Conservation (phyloP, 2,113 vertebrate genomes). For the Microcebus murinus region DNA sequence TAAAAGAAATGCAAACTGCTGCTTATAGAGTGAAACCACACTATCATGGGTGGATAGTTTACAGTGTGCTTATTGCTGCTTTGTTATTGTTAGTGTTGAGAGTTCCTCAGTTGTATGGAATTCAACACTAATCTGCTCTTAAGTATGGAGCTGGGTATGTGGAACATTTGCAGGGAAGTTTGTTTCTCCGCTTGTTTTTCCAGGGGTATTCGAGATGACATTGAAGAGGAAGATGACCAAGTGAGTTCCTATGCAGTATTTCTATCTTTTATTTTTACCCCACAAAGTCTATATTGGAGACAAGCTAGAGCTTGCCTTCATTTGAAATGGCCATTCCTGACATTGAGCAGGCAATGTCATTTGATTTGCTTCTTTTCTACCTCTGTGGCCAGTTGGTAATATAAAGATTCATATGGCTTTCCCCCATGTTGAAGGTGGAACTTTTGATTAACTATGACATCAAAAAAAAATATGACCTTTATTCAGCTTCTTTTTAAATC, state of each 20-base stretch:
- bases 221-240: slow-evolving; percentile 99
- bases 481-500: slow-evolving; percentile 49
- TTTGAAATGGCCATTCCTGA: slow-evolving; percentile 62
- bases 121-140: slow-evolving; percentile 83
- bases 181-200: slow-evolving; percentile 99
- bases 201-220: slow-evolving; percentile 99
- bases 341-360: slow-evolving; percentile 66
- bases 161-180: slow-evolving; percentile 99
- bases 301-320: slow-evolving; percentile 72
- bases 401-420: slow-evolving; percentile 60
- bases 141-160: slow-evolving; percentile 90
- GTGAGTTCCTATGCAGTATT: slow-evolving; percentile 97
- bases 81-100: slow-evolving; percentile 83
- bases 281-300: slow-evolving; percentile 62
- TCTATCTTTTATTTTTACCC: slow-evolving; percentile 86
- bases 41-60: slow-evolving; percentile 78
- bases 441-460: slow-evolving; percentile 57
- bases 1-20: slow-evolving; percentile 73
- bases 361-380: slow-evolving; percentile 66
- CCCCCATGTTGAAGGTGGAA: slow-evolving; percentile 64
- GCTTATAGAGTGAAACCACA: slow-evolving; percentile 63
- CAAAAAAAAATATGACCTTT: slow-evolving; percentile 48
- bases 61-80: slow-evolving; percentile 76
- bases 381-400: slow-evolving; percentile 62
- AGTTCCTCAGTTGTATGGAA: slow-evolving; percentile 78